phyloP scores from a whole-genome alignment of 2,797 vertebrate genomes.

The Muscicapa comitata region DNA sequence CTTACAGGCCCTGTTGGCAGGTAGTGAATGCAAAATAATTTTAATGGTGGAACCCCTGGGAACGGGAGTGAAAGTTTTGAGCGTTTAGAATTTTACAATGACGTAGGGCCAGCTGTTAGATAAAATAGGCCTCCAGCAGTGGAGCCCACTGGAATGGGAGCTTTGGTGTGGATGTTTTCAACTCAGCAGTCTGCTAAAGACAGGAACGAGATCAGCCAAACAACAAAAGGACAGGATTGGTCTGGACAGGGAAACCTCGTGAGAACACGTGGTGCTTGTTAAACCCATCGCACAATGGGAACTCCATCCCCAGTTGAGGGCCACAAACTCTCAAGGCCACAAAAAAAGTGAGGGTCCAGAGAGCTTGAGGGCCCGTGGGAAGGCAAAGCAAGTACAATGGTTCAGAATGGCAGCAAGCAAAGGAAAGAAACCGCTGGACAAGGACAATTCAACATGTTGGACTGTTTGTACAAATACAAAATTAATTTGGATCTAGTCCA shows the following conservation, averaged over 20 bases:
- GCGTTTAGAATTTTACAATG: conserved; percentile 71
- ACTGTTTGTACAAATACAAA: background rate
- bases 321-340: background rate
- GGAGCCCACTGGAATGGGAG: background rate
- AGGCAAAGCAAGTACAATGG: background rate
- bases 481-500: background rate
- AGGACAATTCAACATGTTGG: background rate
- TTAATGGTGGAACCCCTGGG: conserved; percentile 76
- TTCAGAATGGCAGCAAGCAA: background rate
- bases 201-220: conserved; percentile 1
- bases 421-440: background rate
- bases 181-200: conserved; percentile 48
- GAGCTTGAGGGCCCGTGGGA: background rate
- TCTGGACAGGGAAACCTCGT: background rate
- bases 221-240: background rate
- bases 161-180: conserved; percentile 36
- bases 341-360: background rate
- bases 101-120: conserved; percentile 62
- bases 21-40: conserved; percentile 79
- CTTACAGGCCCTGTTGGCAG: conserved; percentile 75
- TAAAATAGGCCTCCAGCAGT: background rate
- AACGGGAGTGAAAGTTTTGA: conserved; percentile 74
- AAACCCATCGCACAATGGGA: background rate
- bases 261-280: background rate
- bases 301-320: background rate